These are phyloP conservation scores for Sebastes cheni DNA, from an alignment of 2,797 vertebrate species.

Conservation along the genomic window DNA sequence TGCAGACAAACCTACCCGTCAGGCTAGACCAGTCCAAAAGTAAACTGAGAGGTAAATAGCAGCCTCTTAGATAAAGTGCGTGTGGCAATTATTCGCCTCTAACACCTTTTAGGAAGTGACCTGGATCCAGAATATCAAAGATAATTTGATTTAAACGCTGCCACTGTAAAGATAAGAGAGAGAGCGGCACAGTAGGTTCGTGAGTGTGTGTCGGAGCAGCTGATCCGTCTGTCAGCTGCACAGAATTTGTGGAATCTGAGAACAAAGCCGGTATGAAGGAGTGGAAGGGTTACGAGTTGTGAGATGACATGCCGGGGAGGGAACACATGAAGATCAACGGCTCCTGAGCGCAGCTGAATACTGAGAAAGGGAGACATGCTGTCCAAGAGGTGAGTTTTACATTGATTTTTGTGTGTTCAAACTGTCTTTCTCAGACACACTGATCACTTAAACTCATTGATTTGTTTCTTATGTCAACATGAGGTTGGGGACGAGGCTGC, in stretches of 20 bases:
- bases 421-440: not conserved
- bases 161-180: not conserved
- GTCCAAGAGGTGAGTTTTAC: constrained; percentile 48
- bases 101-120: not conserved
- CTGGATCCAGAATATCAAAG: not conserved
- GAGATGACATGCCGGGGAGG: constrained; percentile 48
- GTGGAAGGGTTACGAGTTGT: constrained; percentile 48
- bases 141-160: not conserved
- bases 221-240: constrained; percentile 34
- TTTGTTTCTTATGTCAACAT: constrained; percentile 7
- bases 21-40: constrained; percentile 58
- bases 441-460: not conserved
- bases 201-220: not conserved
- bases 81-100: not conserved
- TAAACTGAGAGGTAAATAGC: not conserved
- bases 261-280: constrained; percentile 48
- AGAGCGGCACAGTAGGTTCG: not conserved
- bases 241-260: constrained; percentile 61
- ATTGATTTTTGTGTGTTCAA: not conserved
- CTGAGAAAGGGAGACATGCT: constrained; percentile 12
- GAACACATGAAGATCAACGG: not conserved
- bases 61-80: constrained; percentile 3
- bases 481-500: constrained; percentile 15
- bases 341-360: not conserved
- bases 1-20: constrained; percentile 55